A percentile compares a stretch with the other conserved stretches of the same genome.
phyloP scores from a whole-genome alignment of 2,113 vertebrate genomes.

The Peucedramus taeniatus region DNA sequence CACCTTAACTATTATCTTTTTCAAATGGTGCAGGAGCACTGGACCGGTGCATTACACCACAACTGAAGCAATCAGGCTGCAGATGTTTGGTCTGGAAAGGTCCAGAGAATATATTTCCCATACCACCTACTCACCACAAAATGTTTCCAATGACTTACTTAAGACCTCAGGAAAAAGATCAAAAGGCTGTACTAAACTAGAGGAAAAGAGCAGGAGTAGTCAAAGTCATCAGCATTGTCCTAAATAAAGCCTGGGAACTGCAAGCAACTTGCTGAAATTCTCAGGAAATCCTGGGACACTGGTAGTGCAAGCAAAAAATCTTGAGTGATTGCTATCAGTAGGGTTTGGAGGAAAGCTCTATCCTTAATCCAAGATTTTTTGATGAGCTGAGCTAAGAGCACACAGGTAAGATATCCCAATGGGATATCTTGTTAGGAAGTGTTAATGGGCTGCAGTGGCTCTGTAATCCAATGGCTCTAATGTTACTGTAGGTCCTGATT shows the following conservation, averaged over 20 bases:
- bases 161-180: neutral
- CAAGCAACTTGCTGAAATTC: neutral
- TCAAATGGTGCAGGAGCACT: slow-evolving; percentile 13
- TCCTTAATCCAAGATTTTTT: neutral
- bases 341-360: neutral
- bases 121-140: neutral
- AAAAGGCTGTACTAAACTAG: neutral
- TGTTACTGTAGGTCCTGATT: neutral
- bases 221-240: neutral
- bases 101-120: neutral
- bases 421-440: no score
- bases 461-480: neutral
- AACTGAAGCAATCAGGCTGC: neutral
- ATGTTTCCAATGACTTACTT: neutral
- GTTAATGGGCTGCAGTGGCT: no score
- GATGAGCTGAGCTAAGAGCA: neutral
- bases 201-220: neutral
- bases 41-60: neutral
- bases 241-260: neutral
- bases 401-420: neutral
- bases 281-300: neutral
- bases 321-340: neutral
- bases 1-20: slow-evolving; percentile 38
- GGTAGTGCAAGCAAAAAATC: neutral
- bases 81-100: neutral